Conservation (phyloP, 2,888 invertebrate genomes). For the Troglohyphantes excavatus region DNA sequence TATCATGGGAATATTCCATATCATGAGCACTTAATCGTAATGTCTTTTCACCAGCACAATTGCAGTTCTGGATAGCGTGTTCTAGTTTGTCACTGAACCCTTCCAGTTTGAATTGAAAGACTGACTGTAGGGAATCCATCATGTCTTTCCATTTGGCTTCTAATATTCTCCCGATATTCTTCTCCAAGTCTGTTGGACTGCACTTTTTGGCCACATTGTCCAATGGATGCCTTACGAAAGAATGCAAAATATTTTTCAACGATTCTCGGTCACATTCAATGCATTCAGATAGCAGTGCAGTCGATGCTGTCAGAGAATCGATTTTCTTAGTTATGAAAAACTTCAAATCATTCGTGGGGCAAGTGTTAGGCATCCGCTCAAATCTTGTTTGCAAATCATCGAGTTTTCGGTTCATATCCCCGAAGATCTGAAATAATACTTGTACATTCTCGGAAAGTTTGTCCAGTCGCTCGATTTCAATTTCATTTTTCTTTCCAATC, state of each 20-base stretch:
- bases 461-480: slow-evolving; percentile 59
- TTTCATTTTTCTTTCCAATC: slow-evolving; percentile 59
- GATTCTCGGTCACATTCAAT: slow-evolving; percentile 71
- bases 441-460: slow-evolving; percentile 75
- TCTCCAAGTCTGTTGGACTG: slow-evolving; percentile 50
- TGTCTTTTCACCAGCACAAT: slow-evolving; percentile 21
- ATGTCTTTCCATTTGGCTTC: slow-evolving; percentile 61
- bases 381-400: slow-evolving; percentile 70
- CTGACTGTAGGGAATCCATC: slow-evolving; percentile 56
- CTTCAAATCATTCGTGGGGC: slow-evolving; percentile 67
- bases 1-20: slow-evolving; percentile 71
- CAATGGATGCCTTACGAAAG: slow-evolving; percentile 51
- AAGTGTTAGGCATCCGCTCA: slow-evolving; percentile 56
- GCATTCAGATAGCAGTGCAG: slow-evolving; percentile 64
- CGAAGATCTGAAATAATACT: slow-evolving; percentile 72
- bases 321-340: slow-evolving; percentile 71
- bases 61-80: slow-evolving; percentile 29
- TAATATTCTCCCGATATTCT: slow-evolving; percentile 43
- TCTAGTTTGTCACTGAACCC: slow-evolving; percentile 46
- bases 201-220: slow-evolving; percentile 73
- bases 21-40: slow-evolving; percentile 45
- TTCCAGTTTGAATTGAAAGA: slow-evolving; percentile 61
- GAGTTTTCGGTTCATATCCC: slow-evolving; percentile 70
- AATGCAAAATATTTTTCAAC: slow-evolving; percentile 64
- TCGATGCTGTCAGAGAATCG: slow-evolving; percentile 63